Evolutionary conservation across 2,113 vertebrate genomes (phyloP), one percentile per base, ranked within the genome.

Genomic region (Acrocephalus kingi): DNA sequence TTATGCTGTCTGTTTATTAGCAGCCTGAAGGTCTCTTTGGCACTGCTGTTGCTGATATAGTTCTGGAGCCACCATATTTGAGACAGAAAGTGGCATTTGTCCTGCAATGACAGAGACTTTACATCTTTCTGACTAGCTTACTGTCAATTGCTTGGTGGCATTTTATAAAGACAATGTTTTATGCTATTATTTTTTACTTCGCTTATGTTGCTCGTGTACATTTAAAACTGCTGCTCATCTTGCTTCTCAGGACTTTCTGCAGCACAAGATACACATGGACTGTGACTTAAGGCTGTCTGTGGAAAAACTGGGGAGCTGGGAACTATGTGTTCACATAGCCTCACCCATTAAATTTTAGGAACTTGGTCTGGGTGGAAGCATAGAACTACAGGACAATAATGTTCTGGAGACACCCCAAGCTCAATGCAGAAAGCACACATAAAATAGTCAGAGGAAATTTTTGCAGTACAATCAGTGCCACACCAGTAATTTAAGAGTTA

Each of bases 151-250:
- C 72, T 92, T 89, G 39, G 54, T 69, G 95, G 83, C 45, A 37
- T 96, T 96, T 96, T 90, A 96, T 92, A 90, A 93, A 91, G 84
- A 80, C 8, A 27, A 18, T 92, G 58, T 62, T 89, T 93, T 83
- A 71, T 79, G 48, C 23, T 71, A 14, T 82, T 85, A 45, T 90
- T 86, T 96, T 95, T 89, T 86, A 83, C 87, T 96, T 92, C n/a
- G 35, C 54, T 89, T 81, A 31, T 33, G 54, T 73, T 83, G 22
- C 67, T 81, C 1, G 0, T 25, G 28, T 72, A 63, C 88, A 54
- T 69, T 75, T 75, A 83, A 77, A 86, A 52, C 21, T 54, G 37
- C 25, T 71, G 45, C 84, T 89, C 63, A 35, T 81, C 85, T 73
- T 81, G 21, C 30, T 88, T 37, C 62, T 89, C 3, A 0, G 58